Evolutionary conservation across 2,113 vertebrate genomes (phyloP), one percentile per base, ranked within the genome.

Genomic region (Dipodomys merriami): DNA sequence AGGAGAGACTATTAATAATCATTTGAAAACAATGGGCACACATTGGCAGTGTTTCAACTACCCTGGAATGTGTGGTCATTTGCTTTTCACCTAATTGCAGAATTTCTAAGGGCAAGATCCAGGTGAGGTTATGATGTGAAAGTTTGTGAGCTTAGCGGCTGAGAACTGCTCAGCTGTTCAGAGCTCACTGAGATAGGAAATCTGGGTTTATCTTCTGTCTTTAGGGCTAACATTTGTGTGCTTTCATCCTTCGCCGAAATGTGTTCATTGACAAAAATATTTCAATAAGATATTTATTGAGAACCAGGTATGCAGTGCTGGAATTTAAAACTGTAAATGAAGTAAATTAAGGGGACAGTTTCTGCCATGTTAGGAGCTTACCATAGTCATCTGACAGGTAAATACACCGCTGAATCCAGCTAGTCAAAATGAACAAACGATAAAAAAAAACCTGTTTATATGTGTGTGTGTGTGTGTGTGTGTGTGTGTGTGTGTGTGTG

Each of bases 81-180:
- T 74, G 57, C 62, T 82, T 95, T 72, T 88, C 30, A 86, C 27
- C 39, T 81, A 57, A 78, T 46, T 85, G 72, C 65, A 91, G 76
- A 91, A 74, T 62, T 90, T 49, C 6, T 23, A 91, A 90, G 44
- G 62, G 44, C 35, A 81, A 33, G 10, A 19, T 91, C n/a, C 29
- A 82, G 67, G 57, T 64, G 65, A 77, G 57, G 35, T 88, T 79
- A 88, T 8, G 49, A 20, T 81, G 57, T 13, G 19, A 82, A 90
- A 83, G n/a, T 44, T 80, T 68, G n/a, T 65, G 29, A 71, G 23
- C 69, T 64, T 67, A 49, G 33, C 84, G 49, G 10, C 35, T 33
- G n/a, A 81, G 13, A 57, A 33, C 9, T 44, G 0, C 33, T 29
- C 22, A n/a, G 49, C 49, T 49, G 49, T 49, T 68, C 4, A 30